A percentile compares a stretch with the other conserved stretches of the same genome.
These are phyloP conservation scores for Neomicropteryx cornuta DNA, from an alignment of 1,140 invertebrate species.

Conservation along the genomic window DNA sequence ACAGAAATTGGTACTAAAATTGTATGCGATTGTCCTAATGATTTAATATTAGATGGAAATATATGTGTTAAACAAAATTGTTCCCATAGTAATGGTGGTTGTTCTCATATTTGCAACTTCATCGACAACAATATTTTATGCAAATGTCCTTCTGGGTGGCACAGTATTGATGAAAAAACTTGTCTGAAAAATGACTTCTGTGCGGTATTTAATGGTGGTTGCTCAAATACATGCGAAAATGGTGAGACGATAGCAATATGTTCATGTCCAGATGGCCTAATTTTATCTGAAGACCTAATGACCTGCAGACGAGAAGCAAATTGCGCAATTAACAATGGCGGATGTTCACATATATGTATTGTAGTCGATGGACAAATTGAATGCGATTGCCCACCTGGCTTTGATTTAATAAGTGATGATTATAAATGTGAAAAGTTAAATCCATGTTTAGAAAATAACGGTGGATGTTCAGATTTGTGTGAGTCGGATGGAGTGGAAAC, in stretches of 20 bases:
- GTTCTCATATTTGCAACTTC: conserved; percentile 49
- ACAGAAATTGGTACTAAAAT: conserved; percentile 13
- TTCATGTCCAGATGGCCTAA: conserved; percentile 38
- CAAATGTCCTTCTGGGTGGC: conserved; percentile 34
- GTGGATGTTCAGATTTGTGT: conserved; percentile 43
- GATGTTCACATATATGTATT: conserved; percentile 29
- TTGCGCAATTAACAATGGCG: conserved; percentile 30
- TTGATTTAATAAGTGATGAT: conserved; percentile 7
- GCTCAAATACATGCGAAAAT: conserved; percentile 55
- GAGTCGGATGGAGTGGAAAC: conserved; percentile 25
- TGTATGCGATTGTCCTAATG: conserved; percentile 16
- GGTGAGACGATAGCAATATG: conserved; percentile 47
- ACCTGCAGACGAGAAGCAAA: conserved; percentile 35
- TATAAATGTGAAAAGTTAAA: conserved; percentile 7
- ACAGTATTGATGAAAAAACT: conserved; percentile 28
- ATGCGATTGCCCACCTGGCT: conserved; percentile 36
- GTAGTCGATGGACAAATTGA: conserved; percentile 30
- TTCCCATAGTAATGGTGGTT: conserved; percentile 41
- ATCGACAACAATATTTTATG: conserved; percentile 43
- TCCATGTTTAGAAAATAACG: conserved; percentile 42
- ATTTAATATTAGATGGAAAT: conserved; percentile 12
- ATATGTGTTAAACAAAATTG: conserved; percentile 21
- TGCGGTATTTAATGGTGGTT: conserved; percentile 49
- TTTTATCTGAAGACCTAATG: conserved; percentile 26
- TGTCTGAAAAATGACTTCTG: conserved; percentile 56